Percentiles rank a stretch among this genome's conserved stretches.
These are phyloP conservation scores for Phymastichus coffea DNA, from an alignment of 1,140 invertebrate genomes.

Conservation along the genomic window DNA sequence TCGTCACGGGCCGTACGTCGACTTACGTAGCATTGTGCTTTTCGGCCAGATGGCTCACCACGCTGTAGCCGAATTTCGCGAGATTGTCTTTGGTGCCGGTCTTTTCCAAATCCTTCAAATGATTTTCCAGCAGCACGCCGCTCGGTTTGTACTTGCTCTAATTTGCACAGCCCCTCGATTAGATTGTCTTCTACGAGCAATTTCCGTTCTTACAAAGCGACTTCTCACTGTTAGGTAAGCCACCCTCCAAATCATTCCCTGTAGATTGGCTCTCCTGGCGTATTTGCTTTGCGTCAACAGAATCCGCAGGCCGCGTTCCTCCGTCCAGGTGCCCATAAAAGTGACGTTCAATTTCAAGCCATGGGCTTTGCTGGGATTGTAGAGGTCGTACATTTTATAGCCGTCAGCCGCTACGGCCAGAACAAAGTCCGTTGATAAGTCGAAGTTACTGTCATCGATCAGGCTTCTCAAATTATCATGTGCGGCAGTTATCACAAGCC, in stretches of 20 bases:
- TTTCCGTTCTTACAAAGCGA: not conserved
- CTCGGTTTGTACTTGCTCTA: not conserved
- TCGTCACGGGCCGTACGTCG: not conserved
- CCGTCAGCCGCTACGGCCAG: slow-evolving; percentile 20
- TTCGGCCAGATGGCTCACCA: not conserved
- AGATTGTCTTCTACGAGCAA: too few relatives aligned
- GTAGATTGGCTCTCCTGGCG: slow-evolving; percentile 29
- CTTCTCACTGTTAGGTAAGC: not conserved
- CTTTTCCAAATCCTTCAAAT: not conserved
- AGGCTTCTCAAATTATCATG: too few relatives aligned
- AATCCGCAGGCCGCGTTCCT: slow-evolving; percentile 18
- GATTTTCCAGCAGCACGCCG: not conserved
- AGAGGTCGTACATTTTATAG: slow-evolving; percentile 34
- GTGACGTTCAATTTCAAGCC: slow-evolving; percentile 34
- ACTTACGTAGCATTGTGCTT: not conserved
- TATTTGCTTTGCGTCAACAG: slow-evolving; percentile 25
- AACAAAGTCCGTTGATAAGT: slow-evolving; percentile 27
- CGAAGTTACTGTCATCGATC: slow-evolving; percentile 29
- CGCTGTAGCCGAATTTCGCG: not conserved
- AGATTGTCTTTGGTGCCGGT: not conserved
- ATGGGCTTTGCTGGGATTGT: slow-evolving; percentile 33
- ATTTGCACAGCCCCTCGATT: too few relatives aligned
- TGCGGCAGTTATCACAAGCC: too few relatives aligned
- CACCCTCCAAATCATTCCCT: slow-evolving; percentile 26
- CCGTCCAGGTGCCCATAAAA: slow-evolving; percentile 24